Evolutionary conservation across 1,140 invertebrate species (phyloP).

Genomic region (Drosophila nikananu): DNA sequence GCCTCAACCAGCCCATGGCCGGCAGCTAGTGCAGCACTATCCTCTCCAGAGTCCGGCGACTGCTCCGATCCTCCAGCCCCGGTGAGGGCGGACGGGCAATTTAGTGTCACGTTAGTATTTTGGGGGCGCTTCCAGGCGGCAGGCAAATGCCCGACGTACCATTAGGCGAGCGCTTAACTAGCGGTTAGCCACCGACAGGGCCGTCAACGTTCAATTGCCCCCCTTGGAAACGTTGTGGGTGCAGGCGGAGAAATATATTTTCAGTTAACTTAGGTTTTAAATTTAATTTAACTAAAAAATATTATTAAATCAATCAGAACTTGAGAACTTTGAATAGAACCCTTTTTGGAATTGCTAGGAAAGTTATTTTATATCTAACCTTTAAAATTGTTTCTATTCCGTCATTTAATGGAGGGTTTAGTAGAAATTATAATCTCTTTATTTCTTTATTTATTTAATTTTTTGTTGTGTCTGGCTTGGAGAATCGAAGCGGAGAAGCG

Average conservation of each 20-base stretch:
- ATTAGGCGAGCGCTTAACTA: slow-evolving; percentile 76
- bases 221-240: slow-evolving; percentile 46
- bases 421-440: neutral
- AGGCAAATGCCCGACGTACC: slow-evolving; percentile 64
- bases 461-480: slow-evolving; percentile 15
- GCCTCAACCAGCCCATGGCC: slow-evolving; percentile 72
- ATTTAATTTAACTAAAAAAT: neutral
- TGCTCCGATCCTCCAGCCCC: slow-evolving; percentile 11
- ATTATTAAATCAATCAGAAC: too few relatives aligned
- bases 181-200: slow-evolving; percentile 70
- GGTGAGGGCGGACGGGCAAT: slow-evolving; percentile 59
- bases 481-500: slow-evolving; percentile 65
- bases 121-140: slow-evolving; percentile 66
- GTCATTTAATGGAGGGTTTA: neutral
- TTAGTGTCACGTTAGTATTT: slow-evolving; percentile 83
- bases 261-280: too few relatives aligned
- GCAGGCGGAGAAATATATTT: neutral
- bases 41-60: slow-evolving; percentile 4
- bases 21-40: slow-evolving; percentile 16
- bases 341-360: neutral
- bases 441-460: neutral
- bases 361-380: neutral
- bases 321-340: neutral
- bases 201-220: slow-evolving; percentile 80
- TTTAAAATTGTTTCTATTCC: neutral